Evolutionary conservation across 2,113 vertebrate species (phyloP).

Genomic region (Illadopsis cleaveri): DNA sequence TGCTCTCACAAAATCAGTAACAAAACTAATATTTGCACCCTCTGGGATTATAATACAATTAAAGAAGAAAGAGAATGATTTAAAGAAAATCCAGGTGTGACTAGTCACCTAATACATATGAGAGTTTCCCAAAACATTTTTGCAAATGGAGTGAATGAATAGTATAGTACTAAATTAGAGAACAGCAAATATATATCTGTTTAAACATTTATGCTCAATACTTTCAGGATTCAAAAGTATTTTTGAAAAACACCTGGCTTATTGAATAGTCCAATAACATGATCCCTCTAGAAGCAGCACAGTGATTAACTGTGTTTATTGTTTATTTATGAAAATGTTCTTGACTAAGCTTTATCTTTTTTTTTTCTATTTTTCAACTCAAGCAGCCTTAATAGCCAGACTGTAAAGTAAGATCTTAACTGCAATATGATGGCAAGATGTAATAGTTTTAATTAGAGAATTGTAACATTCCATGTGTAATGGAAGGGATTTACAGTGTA

Average conservation of each 20-base stretch:
- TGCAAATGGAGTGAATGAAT: neutral
- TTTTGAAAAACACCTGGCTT: neutral
- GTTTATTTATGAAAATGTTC: constrained; percentile 4
- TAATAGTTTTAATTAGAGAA: neutral
- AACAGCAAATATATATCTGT: neutral
- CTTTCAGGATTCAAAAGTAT: neutral
- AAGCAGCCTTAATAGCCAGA: neutral
- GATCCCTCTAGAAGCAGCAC: neutral
- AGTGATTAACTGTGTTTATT: neutral
- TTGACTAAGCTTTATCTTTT: neutral
- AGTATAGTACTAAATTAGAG: neutral
- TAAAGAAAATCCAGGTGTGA: neutral
- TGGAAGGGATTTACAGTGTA: neutral
- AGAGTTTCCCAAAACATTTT: neutral
- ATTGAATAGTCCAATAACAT: neutral
- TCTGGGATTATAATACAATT: neutral
- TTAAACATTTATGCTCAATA: neutral
- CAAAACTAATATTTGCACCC: neutral
- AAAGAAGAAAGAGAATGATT: neutral
- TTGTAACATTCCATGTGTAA: neutral
- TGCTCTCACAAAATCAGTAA: neutral
- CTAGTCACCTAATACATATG: neutral
- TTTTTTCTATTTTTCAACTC: neutral
- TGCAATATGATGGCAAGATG: neutral
- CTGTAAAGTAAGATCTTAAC: neutral